These are phyloP conservation scores for Trachelus tabidus DNA, from an alignment of 2,888 invertebrate species.

Conservation along the genomic window DNA sequence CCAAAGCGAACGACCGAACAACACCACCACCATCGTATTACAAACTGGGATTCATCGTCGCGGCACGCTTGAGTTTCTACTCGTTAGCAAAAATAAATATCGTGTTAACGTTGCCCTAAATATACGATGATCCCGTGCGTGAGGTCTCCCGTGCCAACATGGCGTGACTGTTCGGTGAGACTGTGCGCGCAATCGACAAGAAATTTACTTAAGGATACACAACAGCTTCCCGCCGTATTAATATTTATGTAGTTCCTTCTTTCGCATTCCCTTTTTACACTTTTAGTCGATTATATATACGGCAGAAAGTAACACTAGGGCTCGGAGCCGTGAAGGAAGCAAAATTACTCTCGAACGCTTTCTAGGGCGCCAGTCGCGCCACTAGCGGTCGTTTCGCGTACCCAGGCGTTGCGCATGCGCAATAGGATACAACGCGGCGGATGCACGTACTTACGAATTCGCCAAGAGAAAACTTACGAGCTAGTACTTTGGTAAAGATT, in stretches of 20 bases:
- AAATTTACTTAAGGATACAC: not conserved
- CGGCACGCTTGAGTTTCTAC: slow-evolving; percentile 23
- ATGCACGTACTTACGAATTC: slow-evolving; percentile 3
- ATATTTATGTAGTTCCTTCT: not conserved
- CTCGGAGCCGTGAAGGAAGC: not conserved
- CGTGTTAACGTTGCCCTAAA: slow-evolving; percentile 34
- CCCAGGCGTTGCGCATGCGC: not conserved
- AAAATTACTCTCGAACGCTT: not conserved
- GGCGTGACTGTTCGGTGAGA: not conserved
- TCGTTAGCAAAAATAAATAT: slow-evolving; percentile 60
- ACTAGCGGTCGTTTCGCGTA: not conserved
- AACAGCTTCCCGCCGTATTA: not conserved
- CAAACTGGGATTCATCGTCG: not conserved
- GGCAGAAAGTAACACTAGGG: not conserved
- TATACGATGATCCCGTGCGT: slow-evolving; percentile 39
- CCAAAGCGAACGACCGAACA: not conserved
- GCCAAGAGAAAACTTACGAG: slow-evolving; percentile 42
- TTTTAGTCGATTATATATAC: not conserved
- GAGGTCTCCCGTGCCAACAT: not conserved
- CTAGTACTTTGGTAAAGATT: slow-evolving; percentile 60
- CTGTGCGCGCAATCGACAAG: not conserved
- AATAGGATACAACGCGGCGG: not conserved
- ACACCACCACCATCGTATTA: not conserved
- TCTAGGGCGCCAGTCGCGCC: too few relatives aligned
- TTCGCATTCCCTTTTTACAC: not conserved